Base-by-base conservation (phyloP, 2,888 invertebrate species). In the Auanema freiburgensis region DNA sequence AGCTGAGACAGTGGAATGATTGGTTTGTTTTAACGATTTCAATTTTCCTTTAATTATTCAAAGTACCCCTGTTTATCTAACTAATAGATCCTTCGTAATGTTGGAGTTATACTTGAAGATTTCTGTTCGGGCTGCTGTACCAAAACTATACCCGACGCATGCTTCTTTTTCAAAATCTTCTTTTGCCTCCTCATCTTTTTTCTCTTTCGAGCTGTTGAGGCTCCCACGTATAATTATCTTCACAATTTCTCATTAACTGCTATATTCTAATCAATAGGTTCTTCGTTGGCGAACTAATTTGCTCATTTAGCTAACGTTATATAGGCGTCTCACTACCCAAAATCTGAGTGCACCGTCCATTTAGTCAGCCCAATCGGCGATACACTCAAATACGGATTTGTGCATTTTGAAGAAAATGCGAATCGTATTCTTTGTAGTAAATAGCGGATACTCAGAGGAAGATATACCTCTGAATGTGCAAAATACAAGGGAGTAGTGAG, bases 1-100 rank as follows among this genome's bases (percentile, higher is more conserved):
- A 66, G 50, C 56, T 72, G 14, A 55, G 72, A 24, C 69, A 70
- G 42, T 72, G 72, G 72, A 72, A 72, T 59, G 72, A 72, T 40
- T 72, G 72, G 72, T 72, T 10, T 46, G 72, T 63, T 14, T 12
- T 12, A 46, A 18, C 10, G 21, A 46, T 16, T 5, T 8, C 10
- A 46, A 46, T 18, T 46, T 21, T 21, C 16, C 16, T 21, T 46
- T 8, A 18, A 18, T 21, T 46, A 16, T 16, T 46, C 46, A 46
- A 46, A 16, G 46, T 46, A 21, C 46, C 4, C 46, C 16, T 5
- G 46, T 21, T 21, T 18, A 46, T 21, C 10, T 10, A 10, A 21
- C 21, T 5, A 21, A 5, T 46, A 16, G 10, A 10, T n/a, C n/a
- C 16, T 21, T 46, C 10, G 16, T 21, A 46, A 46, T 18, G 16